Evolutionary conservation across 2,797 vertebrate genomes (phyloP).

Genomic region (Ibycter americanus): DNA sequence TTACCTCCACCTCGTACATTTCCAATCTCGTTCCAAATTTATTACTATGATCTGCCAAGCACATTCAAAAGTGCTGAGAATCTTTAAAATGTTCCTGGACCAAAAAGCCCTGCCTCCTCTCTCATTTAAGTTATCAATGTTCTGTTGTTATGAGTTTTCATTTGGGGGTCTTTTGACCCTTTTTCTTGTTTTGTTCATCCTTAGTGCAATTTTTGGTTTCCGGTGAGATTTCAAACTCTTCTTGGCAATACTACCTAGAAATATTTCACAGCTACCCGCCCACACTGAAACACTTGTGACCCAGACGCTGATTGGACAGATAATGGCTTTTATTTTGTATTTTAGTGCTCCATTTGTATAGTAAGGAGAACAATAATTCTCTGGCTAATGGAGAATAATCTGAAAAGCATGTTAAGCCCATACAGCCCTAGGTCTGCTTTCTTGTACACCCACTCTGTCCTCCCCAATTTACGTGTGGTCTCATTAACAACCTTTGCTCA

Average conservation of each 20-base stretch:
- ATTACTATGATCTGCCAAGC: neutral
- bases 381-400: neutral
- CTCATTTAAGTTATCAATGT: neutral
- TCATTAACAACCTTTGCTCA: neutral
- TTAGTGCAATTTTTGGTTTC: neutral
- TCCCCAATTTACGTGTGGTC: neutral
- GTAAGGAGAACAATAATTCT: neutral
- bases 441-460: neutral
- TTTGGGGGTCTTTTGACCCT: neutral
- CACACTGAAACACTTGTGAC: neutral
- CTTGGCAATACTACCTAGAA: neutral
- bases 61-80: neutral
- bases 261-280: neutral
- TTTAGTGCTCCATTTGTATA: neutral
- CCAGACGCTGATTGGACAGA: neutral
- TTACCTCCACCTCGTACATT: neutral
- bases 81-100: neutral
- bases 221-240: neutral
- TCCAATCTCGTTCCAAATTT: neutral
- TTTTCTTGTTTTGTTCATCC: neutral
- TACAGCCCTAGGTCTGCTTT: neutral
- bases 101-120: neutral
- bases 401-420: neutral
- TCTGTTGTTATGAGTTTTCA: neutral
- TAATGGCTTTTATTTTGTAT: neutral